Evolutionary conservation across 1,140 invertebrate species (phyloP), one percentile per base, ranked within the genome.

Genomic region (Bombus ignitus): DNA sequence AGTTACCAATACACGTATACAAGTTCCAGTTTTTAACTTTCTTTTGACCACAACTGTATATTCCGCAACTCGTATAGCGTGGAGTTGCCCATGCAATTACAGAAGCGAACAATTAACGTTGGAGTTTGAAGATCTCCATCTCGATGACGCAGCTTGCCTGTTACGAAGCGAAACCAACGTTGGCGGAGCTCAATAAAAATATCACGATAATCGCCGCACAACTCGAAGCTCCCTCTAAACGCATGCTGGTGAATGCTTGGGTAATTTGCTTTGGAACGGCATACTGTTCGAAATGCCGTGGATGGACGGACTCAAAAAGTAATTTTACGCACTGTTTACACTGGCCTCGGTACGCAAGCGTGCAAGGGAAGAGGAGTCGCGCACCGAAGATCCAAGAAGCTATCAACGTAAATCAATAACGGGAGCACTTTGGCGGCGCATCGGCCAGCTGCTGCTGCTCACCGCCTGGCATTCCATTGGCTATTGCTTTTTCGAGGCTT

Each of bases 381-480:
- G 62, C 62, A 86, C 81, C 79, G 81, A 91, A 85, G 90, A 91
- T 91, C 88, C 88, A 87, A 89, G 92, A 93, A 92, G 88, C 93
- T 94, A 94, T 94, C 93, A 92, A 94, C 93, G 93, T 94, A 94
- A 94, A 94, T 94, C 93, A 94, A 94, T 94, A 94, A 94, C 88
- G 84, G 81, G 92, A 92, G 89, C 92, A 92, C 92, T 93, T 93
- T 89, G 92, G 88, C 91, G 89, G 88, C 87, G 92, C 91, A 94
- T 92, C 89, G 92, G 86, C 92, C 93, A 94, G 92, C 93, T 93
- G 93, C 92, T 89, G 79, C 78, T 57, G 72, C 59, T 57, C 65
- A 57, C 81, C 66, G 73, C 59, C 85, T 86, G 90, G 87, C 92
- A 93, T 93, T 92, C 92, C 92, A 90, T 88, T 77, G 85, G 83